Percentiles rank a stretch among this genome's conserved stretches.
Conservation (phyloP, 2,113 vertebrate genomes). For the Perca flavescens region DNA sequence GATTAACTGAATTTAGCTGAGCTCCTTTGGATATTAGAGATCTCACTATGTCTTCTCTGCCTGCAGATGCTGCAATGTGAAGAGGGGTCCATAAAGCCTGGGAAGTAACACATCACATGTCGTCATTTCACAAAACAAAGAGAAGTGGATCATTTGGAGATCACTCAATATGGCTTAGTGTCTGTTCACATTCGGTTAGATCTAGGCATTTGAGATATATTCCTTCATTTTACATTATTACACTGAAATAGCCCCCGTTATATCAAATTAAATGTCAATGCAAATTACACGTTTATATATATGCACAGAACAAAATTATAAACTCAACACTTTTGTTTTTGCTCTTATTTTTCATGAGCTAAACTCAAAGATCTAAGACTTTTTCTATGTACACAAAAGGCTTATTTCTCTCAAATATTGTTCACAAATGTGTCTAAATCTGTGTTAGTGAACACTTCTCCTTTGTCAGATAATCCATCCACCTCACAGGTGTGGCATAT, state of each 20-base stretch:
- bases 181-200: not conserved
- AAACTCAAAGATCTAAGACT: too few relatives aligned
- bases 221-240: not conserved
- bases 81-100: conserved; percentile 95
- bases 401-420: too few relatives aligned
- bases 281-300: not conserved
- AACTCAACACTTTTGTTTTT: too few relatives aligned
- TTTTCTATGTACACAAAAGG: too few relatives aligned
- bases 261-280: not conserved
- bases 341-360: too few relatives aligned
- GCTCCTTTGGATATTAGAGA: conserved; percentile 91
- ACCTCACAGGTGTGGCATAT: too few relatives aligned
- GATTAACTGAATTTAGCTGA: conserved; percentile 92
- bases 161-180: not conserved
- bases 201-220: not conserved
- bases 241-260: not conserved
- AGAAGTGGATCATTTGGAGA: not conserved
- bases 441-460: too few relatives aligned
- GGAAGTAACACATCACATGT: not conserved
- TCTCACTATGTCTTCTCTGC: conserved; percentile 92
- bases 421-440: too few relatives aligned
- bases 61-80: conserved; percentile 96
- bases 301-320: too few relatives aligned
- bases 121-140: not conserved
- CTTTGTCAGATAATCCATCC: too few relatives aligned